These are phyloP conservation scores for Euwallacea similis DNA, from an alignment of 1,140 invertebrate species.

Conservation along the genomic window DNA sequence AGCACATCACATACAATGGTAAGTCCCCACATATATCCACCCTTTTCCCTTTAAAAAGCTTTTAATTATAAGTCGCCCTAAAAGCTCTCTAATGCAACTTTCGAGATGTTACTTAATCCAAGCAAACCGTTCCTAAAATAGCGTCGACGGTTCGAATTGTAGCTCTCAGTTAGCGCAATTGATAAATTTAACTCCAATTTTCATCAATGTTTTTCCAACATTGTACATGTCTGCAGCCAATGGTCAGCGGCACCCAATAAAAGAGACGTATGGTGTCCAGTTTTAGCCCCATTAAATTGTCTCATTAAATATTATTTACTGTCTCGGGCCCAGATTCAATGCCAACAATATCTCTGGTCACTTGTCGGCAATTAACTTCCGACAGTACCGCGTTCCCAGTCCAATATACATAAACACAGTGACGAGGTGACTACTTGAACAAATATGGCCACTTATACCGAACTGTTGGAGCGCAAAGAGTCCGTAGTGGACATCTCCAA, in stretches of 20 bases:
- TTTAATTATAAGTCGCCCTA: too few species aligned
- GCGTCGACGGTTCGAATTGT: too few species aligned
- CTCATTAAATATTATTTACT: constrained; percentile 23
- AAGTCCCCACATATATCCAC: constrained; percentile 53
- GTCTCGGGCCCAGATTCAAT: not conserved
- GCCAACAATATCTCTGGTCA: constrained; percentile 25
- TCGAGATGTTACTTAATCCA: too few species aligned
- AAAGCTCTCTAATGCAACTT: too few species aligned
- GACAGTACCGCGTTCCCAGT: not conserved
- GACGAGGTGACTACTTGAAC: not conserved
- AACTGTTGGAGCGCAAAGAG: constrained; percentile 17
- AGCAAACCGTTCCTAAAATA: too few species aligned
- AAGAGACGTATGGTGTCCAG: not conserved
- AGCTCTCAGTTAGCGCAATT: too few species aligned
- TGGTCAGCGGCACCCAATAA: too few species aligned
- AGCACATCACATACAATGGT: constrained; percentile 65
- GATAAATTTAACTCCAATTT: too few species aligned
- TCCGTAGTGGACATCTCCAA: constrained; percentile 27
- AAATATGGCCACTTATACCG: constrained; percentile 26
- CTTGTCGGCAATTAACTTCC: constrained; percentile 20
- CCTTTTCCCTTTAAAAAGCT: not conserved
- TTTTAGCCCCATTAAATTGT: constrained; percentile 8
- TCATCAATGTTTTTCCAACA: too few species aligned
- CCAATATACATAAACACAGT: not conserved
- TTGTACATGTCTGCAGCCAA: too few species aligned